phyloP scores from a whole-genome alignment of 1,140 invertebrate species.

The Luehdorfia chinensis region DNA sequence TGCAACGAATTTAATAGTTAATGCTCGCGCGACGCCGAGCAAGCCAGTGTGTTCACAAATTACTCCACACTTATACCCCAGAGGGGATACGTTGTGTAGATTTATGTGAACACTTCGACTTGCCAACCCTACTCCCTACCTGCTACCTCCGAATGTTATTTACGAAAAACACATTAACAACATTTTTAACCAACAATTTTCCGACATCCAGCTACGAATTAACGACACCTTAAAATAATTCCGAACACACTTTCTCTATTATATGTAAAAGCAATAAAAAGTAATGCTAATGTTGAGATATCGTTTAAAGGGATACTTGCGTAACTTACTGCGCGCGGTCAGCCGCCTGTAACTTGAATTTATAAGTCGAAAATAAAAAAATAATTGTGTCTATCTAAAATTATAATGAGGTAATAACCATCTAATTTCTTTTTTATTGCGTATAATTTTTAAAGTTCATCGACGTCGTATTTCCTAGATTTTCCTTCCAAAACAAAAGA shows the following conservation, averaged over 20 bases:
- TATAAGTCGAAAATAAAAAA: constrained; percentile 1
- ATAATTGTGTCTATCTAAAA: constrained; percentile 1
- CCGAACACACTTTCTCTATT: constrained; percentile 43
- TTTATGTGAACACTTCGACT: constrained; percentile 57
- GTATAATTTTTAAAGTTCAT: constrained; percentile 1
- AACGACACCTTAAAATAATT: constrained; percentile 23
- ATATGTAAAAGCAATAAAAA: constrained; percentile 30
- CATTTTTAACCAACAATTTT: constrained; percentile 9
- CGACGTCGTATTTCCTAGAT: too few species aligned
- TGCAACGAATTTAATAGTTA: constrained; percentile 74
- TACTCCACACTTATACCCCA: constrained; percentile 61
- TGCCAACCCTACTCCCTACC: constrained; percentile 31
- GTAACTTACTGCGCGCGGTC: constrained; percentile 5
- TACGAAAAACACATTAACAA: constrained; percentile 13
- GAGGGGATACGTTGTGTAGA: constrained; percentile 41
- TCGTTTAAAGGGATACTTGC: constrained; percentile 9
- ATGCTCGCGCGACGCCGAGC: constrained; percentile 54
- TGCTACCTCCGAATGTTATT: constrained; percentile 24
- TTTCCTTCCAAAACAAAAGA: constrained; percentile 4
- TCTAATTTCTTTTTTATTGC: not conserved
- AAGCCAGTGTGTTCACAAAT: constrained; percentile 56
- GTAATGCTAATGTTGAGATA: constrained; percentile 32
- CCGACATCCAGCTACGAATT: constrained; percentile 1
- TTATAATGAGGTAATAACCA: not conserved
- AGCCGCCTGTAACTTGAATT: constrained; percentile 6